Evolutionary conservation across 2,888 invertebrate species (phyloP), one percentile per base, ranked within the genome.

Genomic region (Lochmaea capreae): DNA sequence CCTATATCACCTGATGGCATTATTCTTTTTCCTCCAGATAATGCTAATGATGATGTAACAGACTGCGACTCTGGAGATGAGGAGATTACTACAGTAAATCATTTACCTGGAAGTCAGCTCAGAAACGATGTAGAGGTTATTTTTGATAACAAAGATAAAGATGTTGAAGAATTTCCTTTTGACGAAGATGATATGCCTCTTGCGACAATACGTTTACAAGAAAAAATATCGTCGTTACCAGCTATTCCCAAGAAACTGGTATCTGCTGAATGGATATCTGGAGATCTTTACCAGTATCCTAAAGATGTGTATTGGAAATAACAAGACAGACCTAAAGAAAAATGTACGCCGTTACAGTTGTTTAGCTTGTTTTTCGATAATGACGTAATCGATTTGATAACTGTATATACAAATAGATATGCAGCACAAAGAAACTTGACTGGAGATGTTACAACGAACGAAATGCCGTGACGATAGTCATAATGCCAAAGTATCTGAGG

Each of bases 51-150:
- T 43, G 58, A 73, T 59, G 16, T 65, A 22, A 79, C 77, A 16
- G 79, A 74, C 54, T 69, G 75, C 71, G 71, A 76, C 70, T 76
- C 73, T 11, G 76, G 76, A 22, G 72, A 77, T 42, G 77, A 76
- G 67, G 52, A 76, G 62, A 52, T 46, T 49, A 72, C 74, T 18
- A 22, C 22, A 52, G 18, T 67, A 67, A 70, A 77, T 65, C 76
- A 77, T 70, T 72, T 76, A 49, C 74, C 76, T 67, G 75, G 75
- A 18, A 69, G 67, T 11, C 76, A 79, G 57, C 74, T 77, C 43
- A 65, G 75, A 72, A 73, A 69, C 46, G 71, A 77, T 49, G 77
- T 57, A 1, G 75, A 77, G 72, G 61, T 69, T 33, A 67, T 22
- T 62, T 58, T 46, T 46, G 46, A 46, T 12, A 46, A 11, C 10